Conservation (phyloP, 2,888 invertebrate species). For the Toxonevra muliebris region DNA sequence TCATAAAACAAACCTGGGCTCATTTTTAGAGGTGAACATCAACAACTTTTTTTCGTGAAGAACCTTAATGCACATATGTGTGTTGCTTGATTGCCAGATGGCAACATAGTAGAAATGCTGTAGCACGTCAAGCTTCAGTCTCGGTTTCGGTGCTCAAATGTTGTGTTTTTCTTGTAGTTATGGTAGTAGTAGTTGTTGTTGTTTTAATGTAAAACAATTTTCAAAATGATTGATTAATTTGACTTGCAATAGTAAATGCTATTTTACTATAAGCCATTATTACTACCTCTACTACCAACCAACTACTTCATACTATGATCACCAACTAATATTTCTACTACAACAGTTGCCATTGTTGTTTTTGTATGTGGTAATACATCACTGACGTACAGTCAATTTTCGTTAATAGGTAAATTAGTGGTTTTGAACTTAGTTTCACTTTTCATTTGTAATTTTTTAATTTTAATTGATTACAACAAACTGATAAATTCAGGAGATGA, state of each 20-base stretch:
- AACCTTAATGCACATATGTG: neutral
- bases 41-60: neutral
- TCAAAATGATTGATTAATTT: conserved; percentile 24
- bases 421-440: conserved; percentile 18
- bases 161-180: neutral
- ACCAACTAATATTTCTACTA: neutral
- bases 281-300: neutral
- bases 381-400: neutral
- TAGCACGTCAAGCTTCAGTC: neutral
- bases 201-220: conserved; percentile 7
- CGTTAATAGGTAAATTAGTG: conserved; percentile 24
- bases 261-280: conserved; percentile 18
- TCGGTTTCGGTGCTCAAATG: neutral
- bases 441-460: conserved; percentile 16
- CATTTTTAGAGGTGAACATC: too few relatives aligned
- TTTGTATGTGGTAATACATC: conserved; percentile 9
- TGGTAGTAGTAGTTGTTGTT: neutral
- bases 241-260: conserved; percentile 16
- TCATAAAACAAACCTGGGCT: too few relatives aligned
- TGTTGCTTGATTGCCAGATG: neutral
- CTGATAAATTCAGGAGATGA: neutral
- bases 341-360: neutral
- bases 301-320: neutral
- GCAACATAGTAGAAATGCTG: neutral
- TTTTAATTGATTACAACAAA: conserved; percentile 17